These are phyloP conservation scores for Eptatretus burgeri DNA, from an alignment of 2,113 vertebrate genomes.

Conservation along the genomic window DNA sequence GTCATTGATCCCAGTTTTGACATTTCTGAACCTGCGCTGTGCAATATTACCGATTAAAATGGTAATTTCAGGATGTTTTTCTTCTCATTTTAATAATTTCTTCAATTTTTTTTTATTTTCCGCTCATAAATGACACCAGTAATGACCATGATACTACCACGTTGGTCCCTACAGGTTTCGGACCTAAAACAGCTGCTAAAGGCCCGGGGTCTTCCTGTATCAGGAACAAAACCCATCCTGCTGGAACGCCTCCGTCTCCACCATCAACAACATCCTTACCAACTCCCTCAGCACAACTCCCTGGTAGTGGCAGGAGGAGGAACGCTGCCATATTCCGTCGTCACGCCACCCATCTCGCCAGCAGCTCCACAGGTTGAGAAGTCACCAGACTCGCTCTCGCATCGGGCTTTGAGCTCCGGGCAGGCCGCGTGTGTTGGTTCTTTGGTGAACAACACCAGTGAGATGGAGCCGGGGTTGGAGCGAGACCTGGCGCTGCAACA, in stretches of 20 bases:
- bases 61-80: no score
- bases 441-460: not conserved
- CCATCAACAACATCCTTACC: not conserved
- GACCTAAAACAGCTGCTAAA: constrained; percentile 5
- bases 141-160: no score
- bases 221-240: constrained; percentile 3
- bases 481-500: not conserved
- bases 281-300: no score
- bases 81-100: no score
- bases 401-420: not conserved
- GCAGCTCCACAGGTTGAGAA: not conserved
- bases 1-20: no score
- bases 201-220: not conserved
- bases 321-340: not conserved
- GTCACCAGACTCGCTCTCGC: not conserved
- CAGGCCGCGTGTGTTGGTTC: not conserved
- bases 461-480: not conserved
- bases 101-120: no score
- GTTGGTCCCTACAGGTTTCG: not conserved
- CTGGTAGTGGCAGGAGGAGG: not conserved
- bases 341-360: not conserved
- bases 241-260: constrained; percentile 1
- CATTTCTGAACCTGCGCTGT: no score
- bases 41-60: no score
- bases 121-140: no score